These are phyloP conservation scores for Bradypodion pumilum DNA, from an alignment of 2,797 vertebrate genomes.

Conservation along the genomic window DNA sequence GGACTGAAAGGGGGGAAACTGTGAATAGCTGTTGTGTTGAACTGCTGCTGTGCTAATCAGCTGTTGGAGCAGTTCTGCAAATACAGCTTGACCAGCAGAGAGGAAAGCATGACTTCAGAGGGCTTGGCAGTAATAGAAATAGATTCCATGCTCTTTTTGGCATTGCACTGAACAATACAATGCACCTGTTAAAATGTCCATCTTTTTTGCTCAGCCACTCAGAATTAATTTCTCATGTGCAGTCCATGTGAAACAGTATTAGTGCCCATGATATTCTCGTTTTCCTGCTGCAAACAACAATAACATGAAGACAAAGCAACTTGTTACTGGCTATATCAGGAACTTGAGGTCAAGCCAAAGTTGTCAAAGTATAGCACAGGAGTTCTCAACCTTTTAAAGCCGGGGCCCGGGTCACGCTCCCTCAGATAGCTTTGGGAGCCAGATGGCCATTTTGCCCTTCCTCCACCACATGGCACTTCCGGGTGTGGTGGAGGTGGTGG, in stretches of 20 bases:
- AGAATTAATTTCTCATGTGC: conserved; percentile 16
- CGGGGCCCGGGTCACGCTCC: too few relatives aligned
- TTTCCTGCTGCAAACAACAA: background rate
- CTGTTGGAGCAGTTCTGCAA: background rate
- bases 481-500: too few relatives aligned
- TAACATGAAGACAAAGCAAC: background rate
- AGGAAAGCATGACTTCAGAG: conserved; percentile 27
- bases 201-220: conserved; percentile 20
- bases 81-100: rapidly evolving
- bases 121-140: conserved; percentile 5
- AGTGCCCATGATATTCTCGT: conserved; percentile 6
- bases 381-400: too few relatives aligned
- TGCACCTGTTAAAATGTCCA: conserved; percentile 3
- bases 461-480: too few relatives aligned
- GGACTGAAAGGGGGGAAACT: background rate
- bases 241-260: rapidly evolving
- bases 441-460: too few relatives aligned
- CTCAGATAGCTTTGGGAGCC: too few relatives aligned
- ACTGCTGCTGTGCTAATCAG: background rate
- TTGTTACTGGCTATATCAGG: too few relatives aligned
- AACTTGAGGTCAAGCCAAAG: background rate
- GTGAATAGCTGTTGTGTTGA: background rate
- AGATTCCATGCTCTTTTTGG: conserved; percentile 42
- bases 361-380: background rate
- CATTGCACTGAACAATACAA: conserved; percentile 21